Conservation (phyloP, 2,113 vertebrate species). For the Muscicapa adusta region DNA sequence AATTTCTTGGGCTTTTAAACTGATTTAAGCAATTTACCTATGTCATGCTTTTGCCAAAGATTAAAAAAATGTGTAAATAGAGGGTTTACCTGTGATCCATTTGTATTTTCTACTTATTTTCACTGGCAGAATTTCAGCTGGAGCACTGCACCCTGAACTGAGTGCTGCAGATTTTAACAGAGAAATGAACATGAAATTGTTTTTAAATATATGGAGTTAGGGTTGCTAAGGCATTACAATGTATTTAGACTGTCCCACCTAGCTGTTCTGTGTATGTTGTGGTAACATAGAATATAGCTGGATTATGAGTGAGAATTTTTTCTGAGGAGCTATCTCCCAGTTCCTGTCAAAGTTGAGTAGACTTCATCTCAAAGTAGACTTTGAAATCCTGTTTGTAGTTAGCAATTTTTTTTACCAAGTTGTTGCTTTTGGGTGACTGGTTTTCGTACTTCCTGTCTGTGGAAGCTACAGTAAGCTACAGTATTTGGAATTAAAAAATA, state of each 20-base stretch:
- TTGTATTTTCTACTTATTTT: not conserved
- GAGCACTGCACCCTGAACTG: not conserved
- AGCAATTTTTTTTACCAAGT: not conserved
- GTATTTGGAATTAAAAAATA: not conserved
- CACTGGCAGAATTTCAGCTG: not conserved
- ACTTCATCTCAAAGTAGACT: not conserved
- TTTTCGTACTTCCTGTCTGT: not conserved
- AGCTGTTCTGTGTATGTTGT: not conserved
- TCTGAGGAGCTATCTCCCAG: not conserved
- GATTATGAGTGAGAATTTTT: not conserved
- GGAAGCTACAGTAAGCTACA: not conserved
- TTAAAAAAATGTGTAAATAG: not conserved
- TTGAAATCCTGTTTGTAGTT: not conserved
- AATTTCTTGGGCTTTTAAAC: not conserved
- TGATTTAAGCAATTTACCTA: not conserved
- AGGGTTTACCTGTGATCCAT: not conserved
- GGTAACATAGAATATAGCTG: not conserved
- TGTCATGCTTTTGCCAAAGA: not conserved
- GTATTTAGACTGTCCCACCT: not conserved
- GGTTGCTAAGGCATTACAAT: not conserved
- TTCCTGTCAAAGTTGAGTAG: not conserved
- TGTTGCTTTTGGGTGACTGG: not conserved
- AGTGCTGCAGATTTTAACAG: not conserved
- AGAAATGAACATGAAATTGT: not conserved
- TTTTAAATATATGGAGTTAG: not conserved